Evolutionary conservation across 2,113 vertebrate species (phyloP).

Genomic region (Chloropsis hardwickii): DNA sequence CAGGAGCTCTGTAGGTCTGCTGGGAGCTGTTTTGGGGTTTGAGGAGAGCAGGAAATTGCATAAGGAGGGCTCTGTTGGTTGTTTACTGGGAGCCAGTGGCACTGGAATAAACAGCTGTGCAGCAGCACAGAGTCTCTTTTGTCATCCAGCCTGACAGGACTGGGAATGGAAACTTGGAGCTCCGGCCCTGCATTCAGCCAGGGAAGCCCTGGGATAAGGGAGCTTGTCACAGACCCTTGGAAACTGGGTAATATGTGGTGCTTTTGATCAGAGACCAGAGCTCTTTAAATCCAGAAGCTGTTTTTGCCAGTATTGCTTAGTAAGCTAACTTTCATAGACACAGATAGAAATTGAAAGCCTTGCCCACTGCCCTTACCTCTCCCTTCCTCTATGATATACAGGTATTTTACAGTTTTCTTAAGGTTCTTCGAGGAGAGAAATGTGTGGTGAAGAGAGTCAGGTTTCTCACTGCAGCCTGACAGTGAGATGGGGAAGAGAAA

Average conservation of each 20-base stretch:
- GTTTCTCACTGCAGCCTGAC: background rate
- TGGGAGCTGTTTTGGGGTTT: background rate
- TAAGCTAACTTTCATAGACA: background rate
- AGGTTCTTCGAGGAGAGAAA: background rate
- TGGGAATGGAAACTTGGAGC: background rate
- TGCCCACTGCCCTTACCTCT: background rate
- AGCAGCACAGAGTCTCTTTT: constrained; percentile 59
- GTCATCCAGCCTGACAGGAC: constrained; percentile 11
- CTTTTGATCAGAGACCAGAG: background rate
- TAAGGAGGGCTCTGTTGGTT: constrained; percentile 26
- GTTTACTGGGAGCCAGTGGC: constrained; percentile 17
- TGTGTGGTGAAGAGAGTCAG: background rate
- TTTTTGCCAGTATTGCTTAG: background rate
- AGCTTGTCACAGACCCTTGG: background rate
- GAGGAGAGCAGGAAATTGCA: constrained; percentile 1
- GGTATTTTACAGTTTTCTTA: background rate
- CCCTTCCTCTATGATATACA: background rate
- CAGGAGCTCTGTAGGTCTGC: background rate
- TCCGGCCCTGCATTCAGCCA: background rate
- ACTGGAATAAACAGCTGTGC: constrained; percentile 50
- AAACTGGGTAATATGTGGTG: background rate
- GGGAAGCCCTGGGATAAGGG: background rate
- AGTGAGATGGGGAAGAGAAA: background rate
- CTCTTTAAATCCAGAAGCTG: constrained; percentile 10
- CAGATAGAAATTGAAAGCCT: background rate